A percentile compares a stretch with the other conserved stretches of the same genome.
Evolutionary conservation across 2,113 vertebrate genomes (phyloP).

Genomic region (Penelope pileata): DNA sequence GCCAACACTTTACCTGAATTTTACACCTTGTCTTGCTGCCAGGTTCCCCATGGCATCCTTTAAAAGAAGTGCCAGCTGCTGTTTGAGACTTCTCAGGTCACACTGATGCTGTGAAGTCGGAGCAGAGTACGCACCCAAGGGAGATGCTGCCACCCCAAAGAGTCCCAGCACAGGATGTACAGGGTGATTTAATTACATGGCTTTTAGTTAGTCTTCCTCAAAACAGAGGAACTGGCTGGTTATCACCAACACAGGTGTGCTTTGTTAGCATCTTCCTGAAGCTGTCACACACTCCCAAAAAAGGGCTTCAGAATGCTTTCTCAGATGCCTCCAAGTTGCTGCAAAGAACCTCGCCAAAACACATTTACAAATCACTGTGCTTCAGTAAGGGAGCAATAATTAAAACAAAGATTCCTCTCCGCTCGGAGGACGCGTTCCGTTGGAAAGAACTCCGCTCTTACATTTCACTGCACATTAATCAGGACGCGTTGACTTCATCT

Average conservation of each 20-base stretch:
- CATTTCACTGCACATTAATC: not conserved
- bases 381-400: not conserved
- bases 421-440: fast-evolving
- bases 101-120: not conserved
- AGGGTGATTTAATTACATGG: fast-evolving
- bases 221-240: not conserved
- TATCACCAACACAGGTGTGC: not conserved
- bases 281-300: not conserved
- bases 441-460: not conserved
- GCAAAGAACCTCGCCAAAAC: not conserved
- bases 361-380: not conserved
- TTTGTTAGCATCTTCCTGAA: not conserved
- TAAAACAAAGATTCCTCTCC: not conserved
- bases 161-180: fast-evolving
- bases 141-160: not conserved
- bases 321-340: fast-evolving
- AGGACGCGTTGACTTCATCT: not conserved
- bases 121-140: not conserved
- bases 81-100: not conserved
- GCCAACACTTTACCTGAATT: not conserved
- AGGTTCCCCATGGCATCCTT: fast-evolving
- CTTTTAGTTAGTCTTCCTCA: not conserved
- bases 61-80: not conserved
- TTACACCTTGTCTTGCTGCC: not conserved
- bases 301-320: not conserved